Base-by-base conservation (phyloP, 2,113 vertebrate genomes). In the Sclerurus mexicanus region DNA sequence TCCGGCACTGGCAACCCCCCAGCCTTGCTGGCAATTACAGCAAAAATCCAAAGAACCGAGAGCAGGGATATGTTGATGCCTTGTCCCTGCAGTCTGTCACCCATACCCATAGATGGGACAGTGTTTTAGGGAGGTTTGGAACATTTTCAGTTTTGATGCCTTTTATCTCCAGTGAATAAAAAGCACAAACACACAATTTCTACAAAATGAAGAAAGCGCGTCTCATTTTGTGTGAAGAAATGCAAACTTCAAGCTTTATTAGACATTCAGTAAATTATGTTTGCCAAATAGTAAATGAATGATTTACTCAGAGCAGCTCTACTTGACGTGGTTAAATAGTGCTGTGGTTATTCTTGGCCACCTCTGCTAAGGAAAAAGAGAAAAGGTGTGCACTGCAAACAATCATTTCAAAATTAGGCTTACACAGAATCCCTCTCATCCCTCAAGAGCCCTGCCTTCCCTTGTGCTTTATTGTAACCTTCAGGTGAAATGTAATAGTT, bases 221-320 rank as follows among this genome's bases (percentile, higher is more conserved):
- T 74, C 83, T 93, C 17, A 6, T 56, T 92, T 88, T 56, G 39
- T 74, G 40, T 49, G 63, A 94, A 90, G 74, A 91, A 95, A 85
- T 8, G 2, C 30, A 66, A 49, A 73, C 33, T 77, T 91, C 42
- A 80, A 18, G 52, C 28, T 77, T 72, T 82, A 71, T 67, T 88
- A 81, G 55, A 49, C 37, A 49, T 63, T 77, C 25, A 37, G 85
- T 77, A 72, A 83, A 88, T 85, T 42, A 56, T 25, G n/a, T 92
- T 96, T 95, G 85, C 76, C 80, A 87, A 85, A 89, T 20, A 85
- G 64, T 40, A 85, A 89, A 87, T 75, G 19, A 91, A 77, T 86
- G 16, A 86, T 88, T 80, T 81, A 59, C 58, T 69, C 37, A 83
- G 68, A 86, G 47, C 60, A 68, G 47, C 44, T 78, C 58, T 78